Evolutionary conservation across 2,113 vertebrate genomes (phyloP), one percentile per base, ranked within the genome.

Genomic region (Anoura caudifer): DNA sequence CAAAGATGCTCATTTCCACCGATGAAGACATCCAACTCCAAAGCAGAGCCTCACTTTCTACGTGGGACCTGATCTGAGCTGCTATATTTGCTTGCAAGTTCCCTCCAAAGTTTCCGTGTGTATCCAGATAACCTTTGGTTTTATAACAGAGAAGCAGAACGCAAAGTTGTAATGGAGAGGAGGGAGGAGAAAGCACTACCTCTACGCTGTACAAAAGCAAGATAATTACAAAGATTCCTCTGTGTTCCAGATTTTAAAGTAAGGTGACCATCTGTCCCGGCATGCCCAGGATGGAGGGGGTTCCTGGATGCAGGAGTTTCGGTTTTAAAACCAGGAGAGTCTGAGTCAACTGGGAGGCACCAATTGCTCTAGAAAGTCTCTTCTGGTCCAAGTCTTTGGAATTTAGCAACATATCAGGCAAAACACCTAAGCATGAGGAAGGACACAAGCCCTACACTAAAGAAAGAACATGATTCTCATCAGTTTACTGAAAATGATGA

Each of bases 91-190:
- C 72, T 81, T 63, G 16, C 47, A 85, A 14, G 26, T 91, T 79
- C 73, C 59, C 65, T 92, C 59, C 15, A 11, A 94, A 87, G 56
- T 87, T 87, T 95, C 31, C 72, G 1, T 1, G 2, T 72, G 31
- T 24, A 20, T 56, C 10, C 38, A 86, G 54, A 95, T 26, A 90
- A 76, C 36, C 19, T 91, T 87, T 88, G 59, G 20, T 92, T 97
- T 67, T 73, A 90, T 4, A 41, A 92, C 54, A 94, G 65, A 96
- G 59, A 93, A 77, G 8, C 61, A 86, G 80, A 87, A 95, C 81
- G 36, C 41, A 82, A 56, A 67, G 41, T 28, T 50, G 3, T 75
- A 61, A 87, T 47, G 36, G n/a, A 41, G 41, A 38, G 10, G 24
- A 11, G 26, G 28, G 6, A 38, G 0, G 1, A 0, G 38, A 80